Evolutionary conservation across 1,140 invertebrate genomes (phyloP).

Genomic region (Zophobas morio): DNA sequence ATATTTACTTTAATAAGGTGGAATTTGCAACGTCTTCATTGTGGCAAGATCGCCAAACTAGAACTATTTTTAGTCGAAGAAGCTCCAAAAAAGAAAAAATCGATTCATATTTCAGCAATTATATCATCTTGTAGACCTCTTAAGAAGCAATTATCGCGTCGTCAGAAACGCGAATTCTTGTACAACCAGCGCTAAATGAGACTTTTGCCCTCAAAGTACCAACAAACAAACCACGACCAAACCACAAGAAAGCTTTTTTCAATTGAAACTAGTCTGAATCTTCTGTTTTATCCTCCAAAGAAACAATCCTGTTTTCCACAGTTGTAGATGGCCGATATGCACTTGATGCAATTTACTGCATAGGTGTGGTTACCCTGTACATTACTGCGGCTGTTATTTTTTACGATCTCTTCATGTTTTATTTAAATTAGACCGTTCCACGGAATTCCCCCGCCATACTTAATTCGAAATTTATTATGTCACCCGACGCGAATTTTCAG

Average conservation of each 20-base stretch:
- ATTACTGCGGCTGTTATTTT: conserved; percentile 5
- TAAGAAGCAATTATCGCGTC: too few relatives aligned
- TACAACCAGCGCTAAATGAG: too few relatives aligned
- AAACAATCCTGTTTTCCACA: conserved; percentile 9
- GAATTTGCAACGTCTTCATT: too few relatives aligned
- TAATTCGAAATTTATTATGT: neutral
- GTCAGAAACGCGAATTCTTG: too few relatives aligned
- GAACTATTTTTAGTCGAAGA: too few relatives aligned
- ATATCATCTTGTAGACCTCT: too few relatives aligned
- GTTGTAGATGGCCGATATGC: conserved; percentile 16
- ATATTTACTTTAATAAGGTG: too few relatives aligned
- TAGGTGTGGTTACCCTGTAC: neutral
- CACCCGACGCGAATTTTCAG: neutral
- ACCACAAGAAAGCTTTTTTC: neutral
- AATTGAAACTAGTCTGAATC: conserved; percentile 4
- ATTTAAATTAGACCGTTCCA: neutral
- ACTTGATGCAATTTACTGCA: conserved; percentile 20
- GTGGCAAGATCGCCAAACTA: too few relatives aligned
- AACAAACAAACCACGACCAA: neutral
- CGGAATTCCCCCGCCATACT: neutral
- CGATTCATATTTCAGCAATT: too few relatives aligned
- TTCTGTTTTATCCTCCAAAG: neutral
- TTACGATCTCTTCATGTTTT: neutral
- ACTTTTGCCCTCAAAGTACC: too few relatives aligned
- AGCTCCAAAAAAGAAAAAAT: too few relatives aligned